Evolutionary conservation across 2,113 vertebrate genomes (phyloP), one percentile per base, ranked within the genome.

Genomic region (Atherinomorus stipes): DNA sequence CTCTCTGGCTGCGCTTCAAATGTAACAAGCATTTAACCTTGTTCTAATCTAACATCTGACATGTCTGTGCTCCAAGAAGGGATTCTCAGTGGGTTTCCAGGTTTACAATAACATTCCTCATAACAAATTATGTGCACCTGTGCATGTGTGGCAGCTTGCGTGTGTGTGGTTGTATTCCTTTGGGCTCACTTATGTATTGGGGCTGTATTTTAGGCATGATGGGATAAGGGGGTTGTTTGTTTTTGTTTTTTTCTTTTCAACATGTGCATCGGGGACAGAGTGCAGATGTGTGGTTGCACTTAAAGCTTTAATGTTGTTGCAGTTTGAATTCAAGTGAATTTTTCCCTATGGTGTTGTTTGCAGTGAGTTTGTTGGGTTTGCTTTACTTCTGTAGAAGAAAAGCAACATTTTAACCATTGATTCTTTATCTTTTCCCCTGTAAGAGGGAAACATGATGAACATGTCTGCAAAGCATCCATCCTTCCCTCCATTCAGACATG

Each of bases 31-130:
- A 49, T 80, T 81, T 85, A 87, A 87, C 74, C 66, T 65, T 44
- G 65, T 70, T 80, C 74, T 40, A 34, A 58, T 83, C 78, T 86
- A 88, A 85, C 81, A 72, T 57, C 71, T 76, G 62, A 74, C 58
- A 64, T 74, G 69, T 61, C n/a, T 52, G 71, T 31, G 38, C 61
- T 77, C 44, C 64, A 13, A 37, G 23, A 68, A 25, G 64, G 80
- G 82, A 78, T 80, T 81, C 58, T 70, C 69, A 11, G 22, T 42
- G 68, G 72, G 60, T 64, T 85, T 78, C 71, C 60, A 61, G 45
- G 78, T 74, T 90, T 80, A 81, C 71, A 84, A 64, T 83, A 83
- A 89, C 85, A 87, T 72, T 80, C 56, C 53, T 63, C 60, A 52
- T 81, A 88, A 85, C 75, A 51, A 71, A 78, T 63, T 49, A 38